Base-by-base conservation (phyloP, 1,140 invertebrate genomes). In the Lepidurus arcticus region DNA sequence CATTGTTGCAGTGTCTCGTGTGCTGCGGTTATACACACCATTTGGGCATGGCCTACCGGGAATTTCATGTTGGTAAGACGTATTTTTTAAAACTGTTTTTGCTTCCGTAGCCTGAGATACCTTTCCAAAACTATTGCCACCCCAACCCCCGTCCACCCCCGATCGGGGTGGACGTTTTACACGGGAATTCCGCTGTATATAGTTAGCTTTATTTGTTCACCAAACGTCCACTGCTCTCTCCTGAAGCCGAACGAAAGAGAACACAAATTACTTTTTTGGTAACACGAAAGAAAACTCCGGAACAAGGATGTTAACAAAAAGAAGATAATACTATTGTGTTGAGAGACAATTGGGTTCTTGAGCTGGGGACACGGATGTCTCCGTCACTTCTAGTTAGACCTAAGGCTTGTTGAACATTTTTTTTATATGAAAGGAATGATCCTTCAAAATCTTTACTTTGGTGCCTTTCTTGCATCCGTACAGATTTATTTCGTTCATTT, bases 321-420 rank as follows among this genome's bases (percentile, higher is more conserved):
- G 47, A 13, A 65, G 16, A 65, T 65, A 65, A 65, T 65, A n/a
- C 45, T 21, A 65, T 65, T 65, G 53, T 65, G 53, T 21, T 65
- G 53, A 65, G n/a, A 65, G 53, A 65, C 53, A 65, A 16, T 65
- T 9, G 8, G 9, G 53, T 9, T 65, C 21, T 65, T 21, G 9
- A 65, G 53, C 53, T n/a, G 21, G 13, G 53, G 53, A 21, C 53
- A n/a, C 21, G 21, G 53, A n/a, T 47, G 45, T 47, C 45, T 10
- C 45, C 16, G 53, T 65, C 53, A 65, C 53, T 16, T 65, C 53
- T 21, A 65, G 53, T 65, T 65, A 65, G 9, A 65, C 6, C 16
- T 65, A 16, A 65, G 0, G n/a, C 53, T 9, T 65, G 53, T 16
- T 16, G n/a, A 7, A 11, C n/a, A 7, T 65, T 34, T 34, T 34